These are phyloP conservation scores for Sebastes melanostomus DNA, from an alignment of 2,797 vertebrate species.

Conservation along the genomic window DNA sequence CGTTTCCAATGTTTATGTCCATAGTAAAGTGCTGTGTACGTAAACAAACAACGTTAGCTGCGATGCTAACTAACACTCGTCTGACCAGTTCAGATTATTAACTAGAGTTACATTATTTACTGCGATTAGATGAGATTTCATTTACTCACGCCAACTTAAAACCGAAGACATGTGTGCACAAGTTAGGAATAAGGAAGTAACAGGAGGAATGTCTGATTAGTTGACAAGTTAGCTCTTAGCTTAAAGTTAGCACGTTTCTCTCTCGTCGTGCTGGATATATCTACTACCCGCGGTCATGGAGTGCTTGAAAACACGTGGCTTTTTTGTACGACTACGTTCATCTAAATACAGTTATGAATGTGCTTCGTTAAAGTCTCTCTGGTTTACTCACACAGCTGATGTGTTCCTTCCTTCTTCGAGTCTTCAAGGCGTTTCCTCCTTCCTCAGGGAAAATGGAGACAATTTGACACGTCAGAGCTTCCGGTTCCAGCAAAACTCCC, in stretches of 20 bases:
- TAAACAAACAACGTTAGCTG: too few relatives aligned
- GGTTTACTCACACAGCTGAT: constrained; percentile 40
- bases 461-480: constrained; percentile 76
- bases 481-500: constrained; percentile 51
- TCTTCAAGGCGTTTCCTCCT: constrained; percentile 80
- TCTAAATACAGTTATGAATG: not conserved
- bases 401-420: constrained; percentile 58
- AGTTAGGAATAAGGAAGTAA: not conserved
- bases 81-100: not conserved
- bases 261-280: not conserved
- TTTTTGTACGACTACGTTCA: rapidly evolving
- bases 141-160: too few relatives aligned
- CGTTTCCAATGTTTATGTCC: too few relatives aligned
- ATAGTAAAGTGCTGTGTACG: too few relatives aligned
- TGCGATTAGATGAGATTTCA: too few relatives aligned
- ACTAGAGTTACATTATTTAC: too few relatives aligned
- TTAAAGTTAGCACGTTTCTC: not conserved
- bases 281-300: not conserved
- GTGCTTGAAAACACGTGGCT: rapidly evolving
- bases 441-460: constrained; percentile 73
- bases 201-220: not conserved
- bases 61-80: not conserved
- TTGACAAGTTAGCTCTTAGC: constrained; percentile 1
- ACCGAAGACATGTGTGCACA: rapidly evolving
- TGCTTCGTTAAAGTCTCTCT: not conserved